Evolutionary conservation across 1,140 invertebrate genomes (phyloP), one percentile per base, ranked within the genome.

Genomic region (Cotesia vestalis): DNA sequence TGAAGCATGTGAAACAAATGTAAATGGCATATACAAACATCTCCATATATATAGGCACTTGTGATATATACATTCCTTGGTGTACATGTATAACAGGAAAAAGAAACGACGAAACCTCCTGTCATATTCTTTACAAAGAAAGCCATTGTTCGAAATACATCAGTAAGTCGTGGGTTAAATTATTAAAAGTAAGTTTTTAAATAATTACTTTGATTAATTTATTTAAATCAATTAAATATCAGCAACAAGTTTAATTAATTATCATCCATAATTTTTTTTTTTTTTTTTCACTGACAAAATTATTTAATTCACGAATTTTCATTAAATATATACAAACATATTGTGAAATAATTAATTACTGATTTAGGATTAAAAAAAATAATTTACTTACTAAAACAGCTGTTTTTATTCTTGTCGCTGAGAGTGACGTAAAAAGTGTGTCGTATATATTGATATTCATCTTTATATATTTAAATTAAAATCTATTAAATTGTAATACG

Each of bases 61-160:
- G 12, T 55, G 5, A 14, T 55, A 55, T 12, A 6, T 46, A 46
- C 40, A 46, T 46, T 46, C 40, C 40, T 46, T 46, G 6, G 40
- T 46, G 40, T 59, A 20, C 20, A 27, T 59, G 57, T 20, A 59
- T 20, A 27, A 59, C 57, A 59, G 57, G n/a, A 59, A 59, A 59
- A 59, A 59, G 57, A 27, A 59, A 59, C 57, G 57, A 46, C 40
- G 40, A 46, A 59, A 59, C 57, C 14, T 59, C 14, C 57, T 59
- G 57, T 59, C 57, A 59, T 59, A 20, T 59, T 59, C 57, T 59
- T 59, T 59, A 9, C 57, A 59, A 59, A 59, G 57, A 59, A 59
- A 59, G 17, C 57, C 57, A 59, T 59, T 59, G 27, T 59, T 59
- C 57, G 57, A 17, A 59, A 20, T 59, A 59, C 57, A 20, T 46